phyloP scores from a whole-genome alignment of 2,113 vertebrate species.

The Perca flavescens region DNA sequence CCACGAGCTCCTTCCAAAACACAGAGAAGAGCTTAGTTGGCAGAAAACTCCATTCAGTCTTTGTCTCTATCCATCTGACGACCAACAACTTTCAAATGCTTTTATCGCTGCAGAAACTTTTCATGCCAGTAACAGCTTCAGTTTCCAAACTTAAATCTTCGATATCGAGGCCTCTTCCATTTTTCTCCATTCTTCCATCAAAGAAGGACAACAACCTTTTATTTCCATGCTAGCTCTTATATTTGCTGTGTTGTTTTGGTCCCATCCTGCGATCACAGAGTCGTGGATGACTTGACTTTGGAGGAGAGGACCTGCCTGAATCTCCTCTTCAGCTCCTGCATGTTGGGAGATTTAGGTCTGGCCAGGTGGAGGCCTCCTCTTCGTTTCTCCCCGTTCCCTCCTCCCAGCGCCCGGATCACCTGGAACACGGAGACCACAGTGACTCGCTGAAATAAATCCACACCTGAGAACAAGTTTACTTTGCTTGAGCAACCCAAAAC shows the following conservation, averaged over 20 bases:
- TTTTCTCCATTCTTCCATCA: neutral
- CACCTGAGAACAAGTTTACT: neutral
- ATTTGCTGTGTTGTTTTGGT: neutral
- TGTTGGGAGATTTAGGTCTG: conserved; percentile 94
- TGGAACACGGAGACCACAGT: conserved; percentile 28
- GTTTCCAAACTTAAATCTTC: conserved; percentile 17
- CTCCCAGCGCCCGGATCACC: conserved; percentile 86
- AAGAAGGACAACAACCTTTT: neutral
- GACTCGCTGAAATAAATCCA: neutral
- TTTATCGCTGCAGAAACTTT: conserved; percentile 25
- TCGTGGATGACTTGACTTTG: conserved; percentile 88
- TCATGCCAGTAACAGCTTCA: neutral
- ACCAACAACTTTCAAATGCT: conserved; percentile 15
- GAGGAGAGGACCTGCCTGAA: conserved; percentile 93
- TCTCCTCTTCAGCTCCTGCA: conserved; percentile 94
- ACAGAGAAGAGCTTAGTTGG: neutral
- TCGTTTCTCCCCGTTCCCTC: conserved; percentile 91
- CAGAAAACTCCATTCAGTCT: conserved; percentile 10
- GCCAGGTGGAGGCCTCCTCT: conserved; percentile 90
- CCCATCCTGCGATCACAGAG: conserved; percentile 78
- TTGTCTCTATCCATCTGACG: conserved; percentile 1
- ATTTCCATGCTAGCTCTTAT: neutral
- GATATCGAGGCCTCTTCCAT: neutral
- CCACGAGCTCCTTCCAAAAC: neutral
- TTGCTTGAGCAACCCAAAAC: neutral